These are phyloP conservation scores for Ploceus nigricollis DNA, from an alignment of 2,113 vertebrate genomes.

Conservation along the genomic window DNA sequence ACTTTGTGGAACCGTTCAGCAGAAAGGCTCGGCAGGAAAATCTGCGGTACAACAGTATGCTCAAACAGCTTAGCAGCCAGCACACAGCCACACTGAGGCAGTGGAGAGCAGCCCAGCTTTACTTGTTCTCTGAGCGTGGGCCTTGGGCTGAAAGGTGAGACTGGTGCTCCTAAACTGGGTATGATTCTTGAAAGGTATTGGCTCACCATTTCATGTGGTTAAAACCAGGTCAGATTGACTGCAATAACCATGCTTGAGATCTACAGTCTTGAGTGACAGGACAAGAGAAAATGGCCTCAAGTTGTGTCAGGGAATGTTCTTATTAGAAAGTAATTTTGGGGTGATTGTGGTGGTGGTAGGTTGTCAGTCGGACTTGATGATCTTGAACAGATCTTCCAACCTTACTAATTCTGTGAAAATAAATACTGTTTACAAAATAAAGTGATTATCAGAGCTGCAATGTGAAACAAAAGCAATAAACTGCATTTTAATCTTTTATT, in stretches of 20 bases:
- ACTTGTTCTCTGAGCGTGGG: slow-evolving; percentile 88
- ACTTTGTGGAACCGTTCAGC: slow-evolving; percentile 91
- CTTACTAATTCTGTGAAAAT: neutral
- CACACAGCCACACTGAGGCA: slow-evolving; percentile 80
- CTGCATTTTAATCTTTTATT: neutral
- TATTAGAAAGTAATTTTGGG: neutral
- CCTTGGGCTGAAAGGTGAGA: slow-evolving; percentile 90
- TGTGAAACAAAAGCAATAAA: neutral
- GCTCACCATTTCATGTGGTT: neutral
- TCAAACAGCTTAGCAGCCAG: slow-evolving; percentile 89
- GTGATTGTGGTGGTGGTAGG: neutral
- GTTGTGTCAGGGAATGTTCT: neutral
- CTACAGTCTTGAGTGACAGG: neutral
- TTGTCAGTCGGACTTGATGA: neutral
- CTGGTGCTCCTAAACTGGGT: neutral
- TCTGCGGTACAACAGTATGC: slow-evolving; percentile 91
- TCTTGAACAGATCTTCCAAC: neutral
- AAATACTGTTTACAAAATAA: neutral
- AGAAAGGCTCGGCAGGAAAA: slow-evolving; percentile 92
- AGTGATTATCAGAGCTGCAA: neutral
- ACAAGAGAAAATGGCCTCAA: neutral
- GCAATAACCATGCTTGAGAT: neutral
- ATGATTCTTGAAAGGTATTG: neutral
- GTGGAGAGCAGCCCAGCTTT: slow-evolving; percentile 87
- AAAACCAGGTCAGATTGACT: neutral